Conservation (phyloP, 2,888 invertebrate species). For the Melanostoma mellinum region DNA sequence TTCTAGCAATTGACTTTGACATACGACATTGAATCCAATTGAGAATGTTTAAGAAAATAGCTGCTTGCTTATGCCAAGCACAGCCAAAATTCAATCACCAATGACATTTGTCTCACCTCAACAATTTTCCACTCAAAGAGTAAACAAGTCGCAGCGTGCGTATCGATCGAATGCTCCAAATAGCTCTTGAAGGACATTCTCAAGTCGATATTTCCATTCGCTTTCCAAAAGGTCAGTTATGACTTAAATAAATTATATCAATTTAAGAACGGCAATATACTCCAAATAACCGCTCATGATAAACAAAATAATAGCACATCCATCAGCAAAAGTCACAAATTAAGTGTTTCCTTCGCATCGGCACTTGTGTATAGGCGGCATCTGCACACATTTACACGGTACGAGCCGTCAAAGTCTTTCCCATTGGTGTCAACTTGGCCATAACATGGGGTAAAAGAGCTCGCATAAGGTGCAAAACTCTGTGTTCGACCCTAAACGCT, state of each 20-base stretch:
- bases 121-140: no score
- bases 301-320: slow-evolving; percentile 7
- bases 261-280: slow-evolving; percentile 2
- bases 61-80: no score
- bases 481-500: slow-evolving; percentile 37
- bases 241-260: slow-evolving; percentile 24
- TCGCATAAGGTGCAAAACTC: slow-evolving; percentile 7
- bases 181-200: not conserved
- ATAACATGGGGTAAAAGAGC: slow-evolving; percentile 7
- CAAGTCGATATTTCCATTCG: not conserved
- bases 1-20: no score
- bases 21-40: no score
- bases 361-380: slow-evolving; percentile 14
- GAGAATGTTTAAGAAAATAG: no score
- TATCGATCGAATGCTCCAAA: not conserved
- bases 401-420: not conserved
- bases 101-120: no score
- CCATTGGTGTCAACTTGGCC: slow-evolving; percentile 12
- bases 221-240: slow-evolving; percentile 13
- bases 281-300: not conserved
- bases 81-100: no score
- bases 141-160: no score
- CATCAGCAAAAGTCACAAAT: slow-evolving; percentile 23
- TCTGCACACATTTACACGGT: not conserved
- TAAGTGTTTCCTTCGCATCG: not conserved